Evolutionary conservation across 35 echinoderm and acorn worm genomes (phyloP).

Genomic region (Eucidaris tribuloides): DNA sequence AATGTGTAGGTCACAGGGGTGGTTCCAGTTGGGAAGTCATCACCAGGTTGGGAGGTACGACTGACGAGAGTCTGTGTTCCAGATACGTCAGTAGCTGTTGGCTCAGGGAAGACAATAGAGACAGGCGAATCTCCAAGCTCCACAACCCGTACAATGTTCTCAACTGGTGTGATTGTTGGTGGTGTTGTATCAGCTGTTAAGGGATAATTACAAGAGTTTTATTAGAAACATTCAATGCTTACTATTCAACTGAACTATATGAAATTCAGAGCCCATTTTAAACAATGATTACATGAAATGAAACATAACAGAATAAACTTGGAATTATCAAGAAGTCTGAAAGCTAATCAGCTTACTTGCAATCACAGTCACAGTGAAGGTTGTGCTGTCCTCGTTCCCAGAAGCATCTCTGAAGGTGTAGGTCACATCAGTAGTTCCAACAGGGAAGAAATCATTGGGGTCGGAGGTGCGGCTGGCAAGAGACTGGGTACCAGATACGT

Average conservation of each 20-base stretch:
- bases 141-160: background rate
- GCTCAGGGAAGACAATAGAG: slow-evolving; percentile 4
- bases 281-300: background rate
- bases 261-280: background rate
- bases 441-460: background rate
- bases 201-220: background rate
- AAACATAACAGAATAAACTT: background rate
- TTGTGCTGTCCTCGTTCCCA: slow-evolving; percentile 38
- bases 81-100: slow-evolving; percentile 45
- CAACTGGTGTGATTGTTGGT: slow-evolving; percentile 9
- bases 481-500: too few species aligned
- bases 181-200: slow-evolving; percentile 29
- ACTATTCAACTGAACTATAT: background rate
- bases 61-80: background rate
- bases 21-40: slow-evolving; percentile 10
- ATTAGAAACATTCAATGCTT: background rate
- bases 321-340: background rate
- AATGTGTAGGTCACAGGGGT: slow-evolving; percentile 32
- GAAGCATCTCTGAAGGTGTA: slow-evolving; percentile 57
- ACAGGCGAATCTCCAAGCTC: slow-evolving; percentile 20
- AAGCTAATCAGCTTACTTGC: background rate
- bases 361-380: slow-evolving; percentile 66
- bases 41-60: background rate
- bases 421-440: slow-evolving; percentile 17
- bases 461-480: too few species aligned